These are phyloP conservation scores for Thera obeliscata DNA, from an alignment of 2,888 invertebrate species.

Conservation along the genomic window DNA sequence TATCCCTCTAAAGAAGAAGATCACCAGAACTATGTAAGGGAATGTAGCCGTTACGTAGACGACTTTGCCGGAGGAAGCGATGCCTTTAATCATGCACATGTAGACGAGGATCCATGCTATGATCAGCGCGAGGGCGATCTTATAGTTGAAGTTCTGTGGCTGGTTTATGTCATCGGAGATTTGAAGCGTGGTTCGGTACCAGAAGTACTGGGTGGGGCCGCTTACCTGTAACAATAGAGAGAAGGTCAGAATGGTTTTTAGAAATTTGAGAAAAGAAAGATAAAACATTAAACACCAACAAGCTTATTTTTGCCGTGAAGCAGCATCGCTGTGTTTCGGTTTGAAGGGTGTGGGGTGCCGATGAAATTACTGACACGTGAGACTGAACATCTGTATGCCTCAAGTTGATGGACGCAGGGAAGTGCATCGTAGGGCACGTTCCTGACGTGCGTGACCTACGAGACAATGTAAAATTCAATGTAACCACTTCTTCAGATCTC, in stretches of 20 bases:
- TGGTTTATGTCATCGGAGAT: slow-evolving; percentile 94
- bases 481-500: no score
- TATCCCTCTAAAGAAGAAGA: slow-evolving; percentile 97
- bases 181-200: slow-evolving; percentile 96
- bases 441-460: no score
- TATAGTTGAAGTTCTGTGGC: slow-evolving; percentile 95
- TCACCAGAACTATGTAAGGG: slow-evolving; percentile 96
- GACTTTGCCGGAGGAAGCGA: slow-evolving; percentile 98
- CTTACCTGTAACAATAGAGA: slow-evolving; percentile 86
- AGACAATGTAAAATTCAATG: no score
- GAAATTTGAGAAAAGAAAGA: no score
- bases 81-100: slow-evolving; percentile 98
- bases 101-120: slow-evolving; percentile 97
- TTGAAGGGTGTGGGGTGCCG: no score
- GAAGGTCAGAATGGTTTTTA: not conserved
- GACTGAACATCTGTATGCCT: no score
- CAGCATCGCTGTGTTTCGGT: no score
- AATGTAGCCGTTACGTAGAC: slow-evolving; percentile 98
- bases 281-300: no score
- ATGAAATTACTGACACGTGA: no score
- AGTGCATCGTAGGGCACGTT: no score
- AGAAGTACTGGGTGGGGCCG: slow-evolving; percentile 97
- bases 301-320: no score
- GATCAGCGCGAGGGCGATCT: slow-evolving; percentile 93
- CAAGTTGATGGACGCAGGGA: no score